Conservation (phyloP, 2,797 vertebrate genomes). For the Sebastes aleutianus region DNA sequence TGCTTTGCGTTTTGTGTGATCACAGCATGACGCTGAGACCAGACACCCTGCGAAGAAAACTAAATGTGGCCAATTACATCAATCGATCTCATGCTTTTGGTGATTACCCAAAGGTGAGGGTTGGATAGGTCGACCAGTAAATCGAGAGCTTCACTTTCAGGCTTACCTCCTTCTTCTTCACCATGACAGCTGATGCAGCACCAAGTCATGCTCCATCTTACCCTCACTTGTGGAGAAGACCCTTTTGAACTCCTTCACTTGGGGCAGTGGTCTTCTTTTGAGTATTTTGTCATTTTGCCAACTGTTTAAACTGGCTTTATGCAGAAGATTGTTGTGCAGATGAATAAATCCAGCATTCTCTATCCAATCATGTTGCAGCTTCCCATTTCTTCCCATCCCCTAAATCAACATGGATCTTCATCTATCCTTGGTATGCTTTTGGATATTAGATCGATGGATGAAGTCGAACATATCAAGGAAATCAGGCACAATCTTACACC, state of each 20-base stretch:
- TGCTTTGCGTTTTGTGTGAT: too few species aligned
- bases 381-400: not conserved
- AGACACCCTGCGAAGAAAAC: not conserved
- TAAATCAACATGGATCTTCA: not conserved
- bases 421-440: not conserved
- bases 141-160: too few species aligned
- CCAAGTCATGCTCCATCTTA: too few species aligned
- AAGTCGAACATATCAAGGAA: not conserved
- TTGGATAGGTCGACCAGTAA: too few species aligned
- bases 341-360: not conserved
- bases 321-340: not conserved
- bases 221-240: too few species aligned
- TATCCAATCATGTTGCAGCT: not conserved
- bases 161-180: too few species aligned
- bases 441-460: not conserved
- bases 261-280: not conserved
- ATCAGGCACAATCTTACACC: not conserved
- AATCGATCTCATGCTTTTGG: not conserved
- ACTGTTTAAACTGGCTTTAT: not conserved
- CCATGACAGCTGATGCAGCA: too few species aligned
- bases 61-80: not conserved
- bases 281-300: not conserved
- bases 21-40: too few species aligned
- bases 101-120: too few species aligned
- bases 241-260: too few species aligned